phyloP scores from a whole-genome alignment of 1,140 invertebrate species.

The Pseudomyrmex cubaensis region DNA sequence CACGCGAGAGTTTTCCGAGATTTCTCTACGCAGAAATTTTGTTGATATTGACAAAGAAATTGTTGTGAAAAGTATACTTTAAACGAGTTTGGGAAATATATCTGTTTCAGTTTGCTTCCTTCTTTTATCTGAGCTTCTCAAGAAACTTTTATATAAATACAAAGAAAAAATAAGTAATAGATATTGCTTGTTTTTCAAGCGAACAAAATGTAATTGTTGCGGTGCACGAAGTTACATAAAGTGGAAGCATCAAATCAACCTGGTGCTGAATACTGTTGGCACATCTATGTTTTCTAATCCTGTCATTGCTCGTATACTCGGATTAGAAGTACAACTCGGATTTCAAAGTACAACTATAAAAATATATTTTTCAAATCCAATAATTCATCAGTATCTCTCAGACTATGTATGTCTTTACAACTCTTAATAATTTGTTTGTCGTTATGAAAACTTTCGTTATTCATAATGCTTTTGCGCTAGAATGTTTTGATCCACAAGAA shows the following conservation, averaged over 20 bases:
- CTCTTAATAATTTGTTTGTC: not conserved
- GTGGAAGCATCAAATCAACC: not conserved
- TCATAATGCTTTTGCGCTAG: not conserved
- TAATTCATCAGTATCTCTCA: not conserved
- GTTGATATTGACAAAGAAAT: no score
- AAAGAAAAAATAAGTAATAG: not conserved
- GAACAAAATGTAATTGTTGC: slow-evolving; percentile 24
- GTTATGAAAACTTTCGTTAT: not conserved
- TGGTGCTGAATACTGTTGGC: not conserved
- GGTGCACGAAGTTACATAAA: slow-evolving; percentile 38
- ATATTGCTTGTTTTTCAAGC: slow-evolving; percentile 1
- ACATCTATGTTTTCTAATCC: not conserved
- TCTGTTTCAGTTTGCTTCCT: no score
- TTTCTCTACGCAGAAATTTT: no score
- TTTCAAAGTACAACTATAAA: no score
- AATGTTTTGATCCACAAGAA: not conserved
- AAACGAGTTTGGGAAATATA: no score
- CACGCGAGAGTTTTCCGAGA: not conserved
- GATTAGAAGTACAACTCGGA: no score
- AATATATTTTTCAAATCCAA: no score
- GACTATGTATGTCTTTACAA: not conserved
- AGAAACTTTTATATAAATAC: not conserved
- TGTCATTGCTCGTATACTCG: not conserved
- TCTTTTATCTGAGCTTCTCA: no score
- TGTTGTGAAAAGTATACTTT: no score